Conservation (phyloP, 2,888 invertebrate genomes). For the Celastrina argiolus region DNA sequence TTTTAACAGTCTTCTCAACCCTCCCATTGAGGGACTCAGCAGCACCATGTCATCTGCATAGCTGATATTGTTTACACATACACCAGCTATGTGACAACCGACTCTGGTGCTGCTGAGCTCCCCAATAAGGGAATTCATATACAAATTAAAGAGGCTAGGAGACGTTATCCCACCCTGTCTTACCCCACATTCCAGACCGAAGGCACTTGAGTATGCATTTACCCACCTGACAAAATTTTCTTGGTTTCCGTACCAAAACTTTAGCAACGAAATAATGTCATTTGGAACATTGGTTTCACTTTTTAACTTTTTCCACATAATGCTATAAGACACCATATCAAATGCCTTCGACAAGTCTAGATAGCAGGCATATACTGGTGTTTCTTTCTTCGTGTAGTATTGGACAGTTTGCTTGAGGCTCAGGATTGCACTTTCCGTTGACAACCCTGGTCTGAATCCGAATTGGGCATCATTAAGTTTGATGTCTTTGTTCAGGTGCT, state of each 20-base stretch:
- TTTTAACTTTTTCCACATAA: slow-evolving; percentile 20
- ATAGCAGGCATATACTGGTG: not conserved
- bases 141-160: slow-evolving; percentile 15
- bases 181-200: slow-evolving; percentile 18
- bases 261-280: not conserved
- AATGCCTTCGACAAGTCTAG: not conserved
- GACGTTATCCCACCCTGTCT: slow-evolving; percentile 21
- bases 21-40: too few species aligned
- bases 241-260: not conserved
- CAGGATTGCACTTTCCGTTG: slow-evolving; percentile 29
- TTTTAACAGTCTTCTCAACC: too few species aligned
- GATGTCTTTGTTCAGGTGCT: slow-evolving; percentile 23
- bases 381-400: slow-evolving; percentile 9
- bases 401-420: slow-evolving; percentile 29
- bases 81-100: not conserved
- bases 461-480: slow-evolving; percentile 24
- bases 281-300: slow-evolving; percentile 1
- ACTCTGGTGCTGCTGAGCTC: not conserved
- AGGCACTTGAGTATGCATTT: slow-evolving; percentile 1
- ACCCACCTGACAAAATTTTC: not conserved
- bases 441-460: slow-evolving; percentile 24
- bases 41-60: too few species aligned
- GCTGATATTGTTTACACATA: too few species aligned
- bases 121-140: not conserved
- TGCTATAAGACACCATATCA: not conserved